A percentile compares a stretch with the other conserved stretches of the same genome.
phyloP scores from a whole-genome alignment of 2,113 vertebrate genomes.

The Numenius arquata region DNA sequence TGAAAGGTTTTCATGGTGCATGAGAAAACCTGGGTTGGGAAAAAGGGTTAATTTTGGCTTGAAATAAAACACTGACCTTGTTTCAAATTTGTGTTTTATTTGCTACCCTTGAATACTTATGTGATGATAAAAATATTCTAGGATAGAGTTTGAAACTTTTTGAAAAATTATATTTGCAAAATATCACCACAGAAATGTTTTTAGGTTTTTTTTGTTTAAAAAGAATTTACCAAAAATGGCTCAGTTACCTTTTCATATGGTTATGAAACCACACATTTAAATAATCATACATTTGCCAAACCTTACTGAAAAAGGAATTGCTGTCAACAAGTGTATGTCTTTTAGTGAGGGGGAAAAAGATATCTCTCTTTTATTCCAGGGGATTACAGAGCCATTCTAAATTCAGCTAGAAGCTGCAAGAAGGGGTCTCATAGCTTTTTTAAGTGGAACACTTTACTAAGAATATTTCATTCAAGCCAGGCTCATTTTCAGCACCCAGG shows the following conservation, averaged over 20 bases:
- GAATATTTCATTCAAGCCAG: background rate
- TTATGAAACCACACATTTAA: background rate
- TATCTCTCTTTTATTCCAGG: background rate
- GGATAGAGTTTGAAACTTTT: background rate
- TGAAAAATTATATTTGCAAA: background rate
- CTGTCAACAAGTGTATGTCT: background rate
- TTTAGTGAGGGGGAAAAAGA: background rate
- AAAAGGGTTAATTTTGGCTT: background rate
- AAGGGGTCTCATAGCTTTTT: background rate
- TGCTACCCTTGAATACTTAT: background rate
- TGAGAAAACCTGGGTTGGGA: accelerated
- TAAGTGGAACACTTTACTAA: background rate
- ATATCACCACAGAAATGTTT: background rate
- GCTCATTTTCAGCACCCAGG: background rate
- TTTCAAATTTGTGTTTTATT: background rate
- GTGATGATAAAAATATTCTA: background rate
- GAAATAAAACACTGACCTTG: background rate
- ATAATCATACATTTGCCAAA: background rate
- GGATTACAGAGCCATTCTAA: background rate
- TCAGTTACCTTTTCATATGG: background rate
- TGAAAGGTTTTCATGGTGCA: background rate
- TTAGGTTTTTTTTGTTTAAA: background rate
- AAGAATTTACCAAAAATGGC: background rate
- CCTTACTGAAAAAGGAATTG: background rate
- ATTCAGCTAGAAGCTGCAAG: background rate